Evolutionary conservation across 2,797 vertebrate species (phyloP), one percentile per base, ranked within the genome.

Genomic region (Mormyrops boulengeri): DNA sequence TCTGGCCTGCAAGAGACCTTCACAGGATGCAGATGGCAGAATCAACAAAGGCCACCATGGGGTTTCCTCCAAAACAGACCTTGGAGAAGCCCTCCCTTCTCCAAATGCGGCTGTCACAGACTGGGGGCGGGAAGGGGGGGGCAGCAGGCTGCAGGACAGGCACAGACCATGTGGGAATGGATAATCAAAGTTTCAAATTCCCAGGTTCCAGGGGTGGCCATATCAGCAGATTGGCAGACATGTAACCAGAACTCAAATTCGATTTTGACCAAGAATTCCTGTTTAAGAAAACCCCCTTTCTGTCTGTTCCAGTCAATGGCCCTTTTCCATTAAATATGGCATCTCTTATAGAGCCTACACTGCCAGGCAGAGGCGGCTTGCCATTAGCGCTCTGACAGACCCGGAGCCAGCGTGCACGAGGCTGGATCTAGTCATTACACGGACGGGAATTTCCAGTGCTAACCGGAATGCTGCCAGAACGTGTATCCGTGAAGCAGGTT

Each of bases 371-470:
- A 50, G 82, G 3, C 17, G 22, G 82, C 47, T 11, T 85, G n/a
- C 82, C 19, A 50, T 50, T 85, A 50, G 22, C 26, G 34, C 14
- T 82, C 26, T 12, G 66, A 34, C 66, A 34, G 11, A 34, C 11
- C 11, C 26, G 12, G 26, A 69, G 66, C 66, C 26, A 30, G 66
- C 1, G 66, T 12, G 66, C 11, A 0, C 30, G 73, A 47, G 82
- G 82, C 82, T 85, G 82, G 44, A 50, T 50, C 82, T 85, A 85
- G 47, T 85, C 82, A 85, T 85, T 50, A 85, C 82, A 47, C n/a
- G n/a, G 82, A 50, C 47, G 82, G 82, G 82, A 85, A 85, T 41
- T 22, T 85, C 82, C 82, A 22, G 82, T 44, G 82, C n/a, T 50
- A 85, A 50, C 82, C 1, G 9, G 44, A 50, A 47, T 11, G 47